These are phyloP conservation scores for Epinotia demarniana DNA, from an alignment of 2,888 invertebrate genomes.

Conservation along the genomic window DNA sequence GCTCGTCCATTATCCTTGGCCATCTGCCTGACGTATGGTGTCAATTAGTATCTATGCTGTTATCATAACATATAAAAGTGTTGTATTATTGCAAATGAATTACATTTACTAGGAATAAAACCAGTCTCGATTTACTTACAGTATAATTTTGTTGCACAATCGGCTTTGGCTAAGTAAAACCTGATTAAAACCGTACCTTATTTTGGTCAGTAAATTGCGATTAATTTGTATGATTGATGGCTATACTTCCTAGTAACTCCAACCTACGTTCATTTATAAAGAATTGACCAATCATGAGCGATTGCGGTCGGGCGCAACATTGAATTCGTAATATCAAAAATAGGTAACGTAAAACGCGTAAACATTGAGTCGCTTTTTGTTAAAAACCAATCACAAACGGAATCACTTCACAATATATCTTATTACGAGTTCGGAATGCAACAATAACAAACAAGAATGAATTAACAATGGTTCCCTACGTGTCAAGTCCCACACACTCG, in stretches of 20 bases:
- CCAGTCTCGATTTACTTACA: neutral
- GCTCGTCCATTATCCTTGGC: constrained; percentile 20
- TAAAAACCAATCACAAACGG: constrained; percentile 55
- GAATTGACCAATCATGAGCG: constrained; percentile 9
- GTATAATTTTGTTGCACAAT: neutral
- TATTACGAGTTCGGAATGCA: constrained; percentile 63
- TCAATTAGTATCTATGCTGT: constrained; percentile 23
- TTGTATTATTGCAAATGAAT: neutral
- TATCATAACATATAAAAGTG: constrained; percentile 3
- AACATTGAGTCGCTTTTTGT: constrained; percentile 27
- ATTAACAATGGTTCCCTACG: constrained; percentile 81
- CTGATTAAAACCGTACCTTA: constrained; percentile 9
- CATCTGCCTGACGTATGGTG: constrained; percentile 35
- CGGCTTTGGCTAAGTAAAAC: neutral
- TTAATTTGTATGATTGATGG: constrained; percentile 24
- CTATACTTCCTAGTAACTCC: constrained; percentile 8
- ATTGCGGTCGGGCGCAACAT: neutral
- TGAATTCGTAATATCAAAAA: constrained; percentile 14
- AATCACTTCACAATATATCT: constrained; percentile 54
- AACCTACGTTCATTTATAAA: constrained; percentile 4
- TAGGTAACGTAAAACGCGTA: constrained; percentile 3
- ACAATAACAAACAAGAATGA: constrained; percentile 77
- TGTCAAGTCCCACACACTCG: constrained; percentile 84
- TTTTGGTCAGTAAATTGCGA: constrained; percentile 18
- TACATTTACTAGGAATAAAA: neutral